Conservation (phyloP, 2,113 vertebrate genomes). For the Ceyx melanurus region DNA sequence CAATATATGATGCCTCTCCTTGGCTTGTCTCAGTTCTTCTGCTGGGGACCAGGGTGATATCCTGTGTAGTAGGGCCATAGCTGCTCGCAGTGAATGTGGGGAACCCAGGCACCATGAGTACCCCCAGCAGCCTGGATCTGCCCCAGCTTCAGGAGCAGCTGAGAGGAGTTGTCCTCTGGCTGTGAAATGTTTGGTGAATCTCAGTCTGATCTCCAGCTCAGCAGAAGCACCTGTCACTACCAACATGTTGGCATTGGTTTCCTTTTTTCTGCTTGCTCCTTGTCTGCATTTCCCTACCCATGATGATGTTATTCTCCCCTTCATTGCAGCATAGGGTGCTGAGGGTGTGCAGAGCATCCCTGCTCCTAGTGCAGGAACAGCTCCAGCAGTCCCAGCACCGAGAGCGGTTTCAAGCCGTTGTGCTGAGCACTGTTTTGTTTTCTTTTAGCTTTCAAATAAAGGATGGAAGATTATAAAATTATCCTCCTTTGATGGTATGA, state of each 20-base stretch:
- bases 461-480: slow-evolving; percentile 58
- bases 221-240: neutral
- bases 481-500: slow-evolving; percentile 64
- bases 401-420: neutral
- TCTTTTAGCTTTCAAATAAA: slow-evolving; percentile 45
- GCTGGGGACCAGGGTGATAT: neutral
- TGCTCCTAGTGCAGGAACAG: neutral
- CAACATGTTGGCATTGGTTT: accelerated
- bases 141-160: neutral
- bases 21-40: neutral
- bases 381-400: neutral
- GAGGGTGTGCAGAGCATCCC: neutral
- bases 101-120: accelerated
- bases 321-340: neutral
- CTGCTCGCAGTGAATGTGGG: accelerated
- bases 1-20: accelerated
- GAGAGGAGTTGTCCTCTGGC: neutral
- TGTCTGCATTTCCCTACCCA: neutral
- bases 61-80: accelerated
- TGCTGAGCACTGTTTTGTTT: neutral
- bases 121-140: neutral
- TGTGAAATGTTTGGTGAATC: neutral
- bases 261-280: neutral
- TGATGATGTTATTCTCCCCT: neutral
- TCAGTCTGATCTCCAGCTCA: neutral